Evolutionary conservation across 2,113 vertebrate species (phyloP), one percentile per base, ranked within the genome.

Genomic region (Thermophis baileyi): DNA sequence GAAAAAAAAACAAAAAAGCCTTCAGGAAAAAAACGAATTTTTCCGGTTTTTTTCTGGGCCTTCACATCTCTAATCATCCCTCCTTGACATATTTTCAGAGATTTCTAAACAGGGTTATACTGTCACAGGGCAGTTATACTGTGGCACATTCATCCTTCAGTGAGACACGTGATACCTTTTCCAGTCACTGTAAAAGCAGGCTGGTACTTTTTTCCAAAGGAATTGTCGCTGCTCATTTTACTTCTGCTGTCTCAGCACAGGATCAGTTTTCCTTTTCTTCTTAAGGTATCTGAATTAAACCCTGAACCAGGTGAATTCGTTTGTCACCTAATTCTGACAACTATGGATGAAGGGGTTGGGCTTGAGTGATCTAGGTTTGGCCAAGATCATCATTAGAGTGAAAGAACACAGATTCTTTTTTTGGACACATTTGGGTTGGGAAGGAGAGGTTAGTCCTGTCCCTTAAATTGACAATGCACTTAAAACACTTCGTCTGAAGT

Each of bases 391-490:
- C 18, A 5, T 94, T 54, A 93, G 93, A 91, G 55, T 92, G 46
- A 53, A 60, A 27, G 55, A 44, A 51, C 87, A 94, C 92, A 95
- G 92, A 94, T 94, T 92, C 4, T 6, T 95, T 95, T 86, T 94
- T 95, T 94, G 93, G 40, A 91, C 95, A 47, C 55, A 40, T 89
- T 94, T 53, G 87, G 90, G 92, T 93, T 57, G 94, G 44, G 1
- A 35, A 88, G 8, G 18, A n/a, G 20, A 91, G 46, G 49, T 69
- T 55, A 54, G 51, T 49, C 27, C 1, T 88, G 51, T 49, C 88
- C 90, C 91, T 89, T 47, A 92, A 86, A 93, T 60, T 95, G 94
- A 94, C 88, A 95, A 63, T 91, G 57, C 81, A 87, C 91, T 95
- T 89, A 89, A 94, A 95, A 90, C 86, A 86, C 85, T 95, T 51